These are phyloP conservation scores for Phrynocephalus versicolor DNA, from an alignment of 2,113 vertebrate genomes.

Conservation along the genomic window DNA sequence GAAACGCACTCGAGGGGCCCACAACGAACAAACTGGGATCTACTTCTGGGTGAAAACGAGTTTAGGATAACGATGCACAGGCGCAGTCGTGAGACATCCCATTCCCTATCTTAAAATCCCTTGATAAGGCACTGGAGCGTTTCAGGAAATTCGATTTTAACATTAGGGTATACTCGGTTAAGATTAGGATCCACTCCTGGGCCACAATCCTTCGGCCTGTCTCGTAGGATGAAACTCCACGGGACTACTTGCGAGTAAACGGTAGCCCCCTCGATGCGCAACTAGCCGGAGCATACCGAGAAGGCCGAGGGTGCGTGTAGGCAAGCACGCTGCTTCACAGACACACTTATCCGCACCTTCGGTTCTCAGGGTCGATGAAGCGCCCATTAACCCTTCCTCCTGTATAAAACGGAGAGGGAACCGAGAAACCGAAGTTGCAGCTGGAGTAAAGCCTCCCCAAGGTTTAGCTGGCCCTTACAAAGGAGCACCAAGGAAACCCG, in stretches of 20 bases:
- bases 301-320: background rate
- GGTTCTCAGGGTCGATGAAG: slow-evolving; percentile 75
- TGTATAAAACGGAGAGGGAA: slow-evolving; percentile 61
- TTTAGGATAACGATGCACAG: background rate
- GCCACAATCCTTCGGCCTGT: background rate
- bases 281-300: too few species aligned
- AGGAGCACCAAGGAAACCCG: slow-evolving; percentile 62
- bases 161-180: background rate
- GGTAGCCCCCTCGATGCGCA: too few species aligned
- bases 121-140: too few species aligned
- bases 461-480: slow-evolving; percentile 55
- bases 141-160: too few species aligned
- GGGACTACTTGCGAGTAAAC: background rate
- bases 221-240: background rate
- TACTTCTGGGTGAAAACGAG: background rate
- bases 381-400: slow-evolving; percentile 72
- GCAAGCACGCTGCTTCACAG: slow-evolving; percentile 65
- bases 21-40: background rate
- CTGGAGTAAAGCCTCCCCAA: slow-evolving; percentile 57
- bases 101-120: too few species aligned
- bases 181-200: too few species aligned
- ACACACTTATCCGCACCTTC: slow-evolving; percentile 62
- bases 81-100: too few species aligned
- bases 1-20: background rate
- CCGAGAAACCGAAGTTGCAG: slow-evolving; percentile 62